A percentile compares a stretch with the other conserved stretches of the same genome.
Evolutionary conservation across 2,113 vertebrate genomes (phyloP).

Genomic region (Zootoca vivipara): DNA sequence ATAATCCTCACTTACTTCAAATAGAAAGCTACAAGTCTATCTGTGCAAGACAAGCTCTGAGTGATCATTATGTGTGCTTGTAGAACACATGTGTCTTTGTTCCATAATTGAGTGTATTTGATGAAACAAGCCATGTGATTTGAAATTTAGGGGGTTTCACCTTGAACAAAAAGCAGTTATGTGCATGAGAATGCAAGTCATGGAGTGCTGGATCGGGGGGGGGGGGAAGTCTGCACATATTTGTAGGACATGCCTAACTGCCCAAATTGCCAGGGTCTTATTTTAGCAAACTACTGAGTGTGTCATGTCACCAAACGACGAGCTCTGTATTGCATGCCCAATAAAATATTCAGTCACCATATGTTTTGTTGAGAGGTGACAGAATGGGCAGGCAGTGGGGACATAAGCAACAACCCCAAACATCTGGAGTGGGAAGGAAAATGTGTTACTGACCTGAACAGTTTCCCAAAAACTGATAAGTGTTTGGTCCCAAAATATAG

Average conservation of each 20-base stretch:
- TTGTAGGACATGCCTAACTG: not conserved
- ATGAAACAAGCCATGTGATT: not conserved
- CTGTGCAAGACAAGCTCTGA: no score
- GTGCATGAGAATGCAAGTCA: not conserved
- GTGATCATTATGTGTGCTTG: not conserved
- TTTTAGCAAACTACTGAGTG: not conserved
- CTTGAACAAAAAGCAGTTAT: not conserved
- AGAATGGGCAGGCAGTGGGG: not conserved
- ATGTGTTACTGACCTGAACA: not conserved
- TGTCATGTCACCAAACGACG: not conserved
- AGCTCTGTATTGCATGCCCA: not conserved
- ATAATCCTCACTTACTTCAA: not conserved
- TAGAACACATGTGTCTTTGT: no score
- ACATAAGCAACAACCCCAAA: not conserved
- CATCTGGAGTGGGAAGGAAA: not conserved
- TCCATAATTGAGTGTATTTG: not conserved
- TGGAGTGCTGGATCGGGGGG: not conserved
- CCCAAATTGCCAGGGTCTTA: constrained; percentile 8
- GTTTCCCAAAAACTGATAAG: constrained; percentile 6
- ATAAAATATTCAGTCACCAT: not conserved
- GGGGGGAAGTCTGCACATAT: not conserved
- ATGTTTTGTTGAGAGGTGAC: not conserved
- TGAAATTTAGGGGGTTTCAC: not conserved
- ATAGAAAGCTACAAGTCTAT: not conserved
- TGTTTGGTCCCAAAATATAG: constrained; percentile 11